Percentiles rank a stretch among this genome's conserved stretches.
These are phyloP conservation scores for Apocheima hispidaria DNA, from an alignment of 2,888 invertebrate species.

Conservation along the genomic window DNA sequence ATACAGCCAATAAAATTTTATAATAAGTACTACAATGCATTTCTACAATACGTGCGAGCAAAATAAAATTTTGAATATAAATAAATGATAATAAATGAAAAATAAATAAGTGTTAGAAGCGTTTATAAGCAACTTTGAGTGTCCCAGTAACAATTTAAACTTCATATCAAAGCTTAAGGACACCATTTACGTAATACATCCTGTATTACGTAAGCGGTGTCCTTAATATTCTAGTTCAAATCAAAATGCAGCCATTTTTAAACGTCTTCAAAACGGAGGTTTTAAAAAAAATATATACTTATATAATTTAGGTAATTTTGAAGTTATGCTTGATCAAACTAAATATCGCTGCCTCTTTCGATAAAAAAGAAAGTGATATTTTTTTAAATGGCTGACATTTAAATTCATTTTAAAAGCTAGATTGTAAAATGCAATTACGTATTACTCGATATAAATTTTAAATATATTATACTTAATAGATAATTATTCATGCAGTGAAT, in stretches of 20 bases:
- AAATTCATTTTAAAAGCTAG: neutral
- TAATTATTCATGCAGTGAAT: constrained; percentile 15
- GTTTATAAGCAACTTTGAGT: constrained; percentile 43
- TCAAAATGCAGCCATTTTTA: constrained; percentile 7
- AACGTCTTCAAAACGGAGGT: too few species aligned
- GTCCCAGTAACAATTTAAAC: constrained; percentile 36
- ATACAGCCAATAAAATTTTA: constrained; percentile 5
- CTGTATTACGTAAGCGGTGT: too few species aligned
- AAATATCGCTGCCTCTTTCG: too few species aligned
- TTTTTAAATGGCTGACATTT: constrained; percentile 8
- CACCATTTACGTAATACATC: too few species aligned
- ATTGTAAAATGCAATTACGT: neutral
- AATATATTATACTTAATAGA: neutral
- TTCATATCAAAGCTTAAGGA: neutral
- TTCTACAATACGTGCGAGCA: neutral
- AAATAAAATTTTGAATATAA: neutral
- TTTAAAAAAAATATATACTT: neutral
- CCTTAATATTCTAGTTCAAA: constrained; percentile 1
- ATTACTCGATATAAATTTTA: neutral
- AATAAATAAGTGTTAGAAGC: constrained; percentile 19
- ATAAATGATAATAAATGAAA: neutral
- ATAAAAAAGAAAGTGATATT: too few species aligned
- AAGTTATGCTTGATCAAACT: too few species aligned
- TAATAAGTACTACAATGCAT: neutral
- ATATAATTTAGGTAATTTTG: too few species aligned